Evolutionary conservation across 2,113 vertebrate genomes (phyloP).

Genomic region (Sterrhoptilus dennistouni): DNA sequence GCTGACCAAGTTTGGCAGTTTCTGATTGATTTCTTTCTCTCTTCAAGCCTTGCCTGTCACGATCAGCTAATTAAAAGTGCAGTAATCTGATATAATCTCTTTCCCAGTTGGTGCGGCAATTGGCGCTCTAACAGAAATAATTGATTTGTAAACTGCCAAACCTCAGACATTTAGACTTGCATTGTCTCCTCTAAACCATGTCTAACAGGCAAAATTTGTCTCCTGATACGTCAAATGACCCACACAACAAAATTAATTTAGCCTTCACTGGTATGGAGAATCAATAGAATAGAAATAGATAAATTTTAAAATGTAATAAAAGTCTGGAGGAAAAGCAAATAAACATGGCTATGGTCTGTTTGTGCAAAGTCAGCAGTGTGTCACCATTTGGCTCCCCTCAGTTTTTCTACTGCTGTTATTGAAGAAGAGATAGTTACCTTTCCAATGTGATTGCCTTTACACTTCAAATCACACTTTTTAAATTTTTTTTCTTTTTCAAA

Average conservation of each 20-base stretch:
- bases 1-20: slow-evolving; percentile 41
- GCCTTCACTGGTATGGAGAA: neutral
- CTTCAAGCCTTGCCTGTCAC: slow-evolving; percentile 58
- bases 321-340: neutral
- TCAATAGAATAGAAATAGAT: slow-evolving; percentile 40
- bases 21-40: slow-evolving; percentile 62
- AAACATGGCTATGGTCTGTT: neutral
- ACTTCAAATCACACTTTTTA: neutral
- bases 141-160: slow-evolving; percentile 69
- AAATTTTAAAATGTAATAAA: slow-evolving; percentile 20
- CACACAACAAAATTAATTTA: slow-evolving; percentile 44
- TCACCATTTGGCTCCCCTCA: neutral
- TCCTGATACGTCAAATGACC: slow-evolving; percentile 16
- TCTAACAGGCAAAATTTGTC: slow-evolving; percentile 50
- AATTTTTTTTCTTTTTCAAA: neutral
- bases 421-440: neutral
- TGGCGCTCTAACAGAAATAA: slow-evolving; percentile 62
- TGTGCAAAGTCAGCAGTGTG: neutral
- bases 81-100: slow-evolving; percentile 68
- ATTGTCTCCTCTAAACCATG: slow-evolving; percentile 52
- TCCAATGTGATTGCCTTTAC: neutral
- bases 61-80: slow-evolving; percentile 68
- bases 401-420: neutral
- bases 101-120: slow-evolving; percentile 25
- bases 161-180: slow-evolving; percentile 37